Conservation (phyloP, 2,113 vertebrate species). For the Poecilia latipinna region DNA sequence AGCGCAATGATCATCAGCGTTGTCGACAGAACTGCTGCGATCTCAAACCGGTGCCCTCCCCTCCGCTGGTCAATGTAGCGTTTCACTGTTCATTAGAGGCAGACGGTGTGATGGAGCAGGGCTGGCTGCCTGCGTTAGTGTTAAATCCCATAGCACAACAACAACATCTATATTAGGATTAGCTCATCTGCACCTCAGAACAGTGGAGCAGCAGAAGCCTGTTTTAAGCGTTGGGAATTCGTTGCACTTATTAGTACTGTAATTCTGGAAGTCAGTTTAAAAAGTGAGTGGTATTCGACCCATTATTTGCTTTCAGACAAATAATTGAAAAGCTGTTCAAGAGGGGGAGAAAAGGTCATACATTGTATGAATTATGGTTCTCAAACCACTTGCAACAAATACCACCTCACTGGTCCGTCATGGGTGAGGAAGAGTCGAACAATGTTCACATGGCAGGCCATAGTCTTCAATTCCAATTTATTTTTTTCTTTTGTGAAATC, state of each 20-base stretch:
- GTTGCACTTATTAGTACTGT: background rate
- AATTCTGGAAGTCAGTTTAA: background rate
- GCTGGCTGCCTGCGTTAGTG: constrained; percentile 59
- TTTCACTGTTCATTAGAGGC: constrained; percentile 68
- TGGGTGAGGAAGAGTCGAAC: too few relatives aligned
- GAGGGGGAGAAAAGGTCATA: too few relatives aligned
- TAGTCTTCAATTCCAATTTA: too few relatives aligned
- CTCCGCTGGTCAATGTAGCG: constrained; percentile 67
- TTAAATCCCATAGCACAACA: constrained; percentile 44
- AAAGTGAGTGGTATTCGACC: background rate
- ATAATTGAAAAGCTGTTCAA: too few relatives aligned
- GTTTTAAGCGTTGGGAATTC: background rate
- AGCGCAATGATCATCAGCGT: constrained; percentile 75
- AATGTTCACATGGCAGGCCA: too few relatives aligned
- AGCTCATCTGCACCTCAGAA: background rate
- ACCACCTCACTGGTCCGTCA: too few relatives aligned
- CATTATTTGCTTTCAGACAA: background rate
- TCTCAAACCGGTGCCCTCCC: constrained; percentile 64
- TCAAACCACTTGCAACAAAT: too few relatives aligned
- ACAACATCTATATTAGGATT: constrained; percentile 49
- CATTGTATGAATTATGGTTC: too few relatives aligned
- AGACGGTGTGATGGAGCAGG: constrained; percentile 52
- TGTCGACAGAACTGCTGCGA: constrained; percentile 79
- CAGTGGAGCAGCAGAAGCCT: background rate
- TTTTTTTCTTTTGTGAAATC: too few relatives aligned